phyloP scores from a whole-genome alignment of 2,113 vertebrate species.

The Megaleporinus macrocephalus region DNA sequence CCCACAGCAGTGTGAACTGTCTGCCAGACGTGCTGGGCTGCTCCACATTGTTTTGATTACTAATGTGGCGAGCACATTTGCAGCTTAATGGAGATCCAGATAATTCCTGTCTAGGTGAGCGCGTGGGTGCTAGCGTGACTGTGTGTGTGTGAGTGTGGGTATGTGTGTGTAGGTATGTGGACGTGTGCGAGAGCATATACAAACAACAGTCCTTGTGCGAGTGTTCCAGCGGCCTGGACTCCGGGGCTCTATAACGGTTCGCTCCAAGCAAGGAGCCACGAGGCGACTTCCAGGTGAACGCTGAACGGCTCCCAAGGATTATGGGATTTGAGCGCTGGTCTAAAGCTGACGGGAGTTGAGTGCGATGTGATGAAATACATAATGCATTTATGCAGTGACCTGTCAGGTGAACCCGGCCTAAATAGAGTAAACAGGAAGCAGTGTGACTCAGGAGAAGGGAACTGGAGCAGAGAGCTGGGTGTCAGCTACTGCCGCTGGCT shows the following conservation, averaged over 20 bases:
- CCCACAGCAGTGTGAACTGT: slow-evolving; percentile 18
- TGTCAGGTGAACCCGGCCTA: slow-evolving; percentile 53
- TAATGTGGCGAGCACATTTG: slow-evolving; percentile 36
- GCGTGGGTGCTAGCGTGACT: neutral
- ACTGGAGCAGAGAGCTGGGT: slow-evolving; percentile 6
- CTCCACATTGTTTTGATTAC: slow-evolving; percentile 45
- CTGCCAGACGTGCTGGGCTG: slow-evolving; percentile 8
- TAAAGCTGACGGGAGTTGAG: slow-evolving; percentile 47
- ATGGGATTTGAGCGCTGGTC: slow-evolving; percentile 50
- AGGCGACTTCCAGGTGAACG: slow-evolving; percentile 10
- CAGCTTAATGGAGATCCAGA: slow-evolving; percentile 43
- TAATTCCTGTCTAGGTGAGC: slow-evolving; percentile 33
- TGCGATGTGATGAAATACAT: slow-evolving; percentile 60
- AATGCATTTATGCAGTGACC: slow-evolving; percentile 57
- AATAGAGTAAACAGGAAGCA: slow-evolving; percentile 53
- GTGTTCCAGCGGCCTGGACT: neutral
- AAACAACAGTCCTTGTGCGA: slow-evolving; percentile 9
- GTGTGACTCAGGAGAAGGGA: slow-evolving; percentile 25
- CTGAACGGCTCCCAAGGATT: slow-evolving; percentile 53
- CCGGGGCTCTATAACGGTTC: slow-evolving; percentile 9
- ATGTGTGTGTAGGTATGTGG: neutral
- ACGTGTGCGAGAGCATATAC: neutral
- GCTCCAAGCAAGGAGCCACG: slow-evolving; percentile 33
- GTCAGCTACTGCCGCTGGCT: slow-evolving; percentile 21
- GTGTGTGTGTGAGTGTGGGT: neutral